These are phyloP conservation scores for Phataginus tricuspis DNA, from an alignment of 2,797 vertebrate species.

Conservation along the genomic window DNA sequence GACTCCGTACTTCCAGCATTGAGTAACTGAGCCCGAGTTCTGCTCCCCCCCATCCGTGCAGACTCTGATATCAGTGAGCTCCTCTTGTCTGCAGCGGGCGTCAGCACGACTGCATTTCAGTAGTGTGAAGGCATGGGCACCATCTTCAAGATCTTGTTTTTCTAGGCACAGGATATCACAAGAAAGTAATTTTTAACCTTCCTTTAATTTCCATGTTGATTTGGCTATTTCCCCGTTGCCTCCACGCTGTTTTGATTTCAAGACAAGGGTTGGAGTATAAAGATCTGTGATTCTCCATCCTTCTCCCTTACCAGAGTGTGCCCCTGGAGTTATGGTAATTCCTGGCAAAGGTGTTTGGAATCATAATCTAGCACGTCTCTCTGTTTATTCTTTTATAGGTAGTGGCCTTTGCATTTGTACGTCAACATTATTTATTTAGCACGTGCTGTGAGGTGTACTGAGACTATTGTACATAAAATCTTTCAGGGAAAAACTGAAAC, in stretches of 20 bases:
- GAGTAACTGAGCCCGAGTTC: background rate
- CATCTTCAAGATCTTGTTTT: background rate
- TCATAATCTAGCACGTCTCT: background rate
- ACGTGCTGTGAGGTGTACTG: background rate
- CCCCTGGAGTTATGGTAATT: background rate
- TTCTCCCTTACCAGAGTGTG: background rate
- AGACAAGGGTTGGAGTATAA: background rate
- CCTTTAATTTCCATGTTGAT: background rate
- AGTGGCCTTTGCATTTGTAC: background rate
- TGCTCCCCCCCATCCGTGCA: fast-evolving
- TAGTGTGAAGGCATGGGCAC: background rate
- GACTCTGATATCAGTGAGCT: too few relatives aligned
- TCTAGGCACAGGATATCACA: background rate
- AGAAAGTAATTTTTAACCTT: background rate
- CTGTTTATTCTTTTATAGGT: background rate
- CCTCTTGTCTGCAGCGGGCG: background rate
- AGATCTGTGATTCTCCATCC: fast-evolving
- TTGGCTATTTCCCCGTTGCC: background rate
- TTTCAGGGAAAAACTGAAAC: background rate
- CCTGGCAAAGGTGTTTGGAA: background rate
- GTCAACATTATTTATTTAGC: background rate
- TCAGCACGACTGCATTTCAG: background rate
- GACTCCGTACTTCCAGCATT: too few relatives aligned
- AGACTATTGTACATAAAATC: background rate
- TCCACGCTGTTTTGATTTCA: background rate